phyloP scores from a whole-genome alignment of 1,140 invertebrate genomes.

The Ceratosolen fusciceps region DNA sequence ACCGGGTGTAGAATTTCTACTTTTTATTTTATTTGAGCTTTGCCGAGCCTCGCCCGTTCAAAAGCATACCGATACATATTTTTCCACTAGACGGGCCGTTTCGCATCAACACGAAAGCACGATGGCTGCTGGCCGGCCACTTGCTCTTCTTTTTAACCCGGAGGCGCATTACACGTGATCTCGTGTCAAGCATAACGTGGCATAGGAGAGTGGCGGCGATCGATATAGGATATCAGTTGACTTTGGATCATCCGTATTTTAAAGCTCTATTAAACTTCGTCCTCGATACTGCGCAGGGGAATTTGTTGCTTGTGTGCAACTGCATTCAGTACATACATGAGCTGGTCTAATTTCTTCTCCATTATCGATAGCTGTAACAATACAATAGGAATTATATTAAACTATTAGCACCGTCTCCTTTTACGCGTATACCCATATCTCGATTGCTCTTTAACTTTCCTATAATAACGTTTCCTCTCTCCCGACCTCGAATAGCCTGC shows the following conservation, averaged over 20 bases:
- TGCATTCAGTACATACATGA: constrained; percentile 77
- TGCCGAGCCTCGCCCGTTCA: neutral
- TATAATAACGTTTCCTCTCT: neutral
- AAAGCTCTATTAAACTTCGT: constrained; percentile 60
- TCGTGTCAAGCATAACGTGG: neutral
- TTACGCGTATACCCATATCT: neutral
- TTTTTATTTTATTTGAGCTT: constrained; percentile 15
- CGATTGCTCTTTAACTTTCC: neutral
- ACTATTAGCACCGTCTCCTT: neutral
- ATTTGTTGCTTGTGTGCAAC: constrained; percentile 75
- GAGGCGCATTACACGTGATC: neutral
- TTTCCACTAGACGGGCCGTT: neutral
- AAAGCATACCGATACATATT: neutral
- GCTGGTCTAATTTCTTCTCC: constrained; percentile 81
- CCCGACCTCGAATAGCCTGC: neutral
- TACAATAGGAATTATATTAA: constrained; percentile 47
- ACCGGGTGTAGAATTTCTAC: neutral
- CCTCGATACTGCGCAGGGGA: constrained; percentile 68
- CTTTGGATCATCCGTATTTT: constrained; percentile 8
- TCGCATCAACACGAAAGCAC: too few relatives aligned
- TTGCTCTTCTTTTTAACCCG: neutral
- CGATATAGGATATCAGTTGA: neutral
- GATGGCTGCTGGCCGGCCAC: neutral
- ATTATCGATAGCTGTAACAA: constrained; percentile 76
- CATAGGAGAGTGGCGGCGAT: too few relatives aligned